A percentile compares a stretch with the other conserved stretches of the same genome.
Conservation (phyloP, 2,797 vertebrate species). For the Chanos chanos region DNA sequence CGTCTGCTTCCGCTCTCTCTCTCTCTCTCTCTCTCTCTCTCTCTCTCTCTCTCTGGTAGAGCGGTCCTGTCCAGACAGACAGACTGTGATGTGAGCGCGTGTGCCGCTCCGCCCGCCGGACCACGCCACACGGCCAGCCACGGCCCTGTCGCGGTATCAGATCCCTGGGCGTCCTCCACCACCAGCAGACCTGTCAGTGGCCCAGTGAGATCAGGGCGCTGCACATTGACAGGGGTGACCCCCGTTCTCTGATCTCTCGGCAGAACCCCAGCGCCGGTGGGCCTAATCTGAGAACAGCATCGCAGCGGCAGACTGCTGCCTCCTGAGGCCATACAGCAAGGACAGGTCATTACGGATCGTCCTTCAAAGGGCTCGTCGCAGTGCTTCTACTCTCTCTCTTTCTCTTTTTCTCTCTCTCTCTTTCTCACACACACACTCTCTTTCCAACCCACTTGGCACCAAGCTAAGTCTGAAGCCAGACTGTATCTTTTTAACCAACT, state of each 20-base stretch:
- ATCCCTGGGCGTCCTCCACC: conserved; percentile 47
- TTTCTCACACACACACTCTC: conserved; percentile 5
- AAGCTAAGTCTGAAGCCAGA: conserved; percentile 45
- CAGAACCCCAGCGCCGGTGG: conserved; percentile 43
- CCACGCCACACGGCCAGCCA: conserved; percentile 51
- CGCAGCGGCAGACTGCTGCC: conserved; percentile 49
- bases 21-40: too few relatives aligned
- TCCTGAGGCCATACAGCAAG: conserved; percentile 58
- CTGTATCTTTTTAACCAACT: conserved; percentile 58
- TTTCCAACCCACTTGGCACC: conserved; percentile 51
- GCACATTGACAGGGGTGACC: conserved; percentile 63
- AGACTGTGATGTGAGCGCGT: conserved; percentile 65
- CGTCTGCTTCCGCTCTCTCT: too few relatives aligned
- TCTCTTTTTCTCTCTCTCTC: too few relatives aligned
- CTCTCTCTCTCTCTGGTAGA: too few relatives aligned
- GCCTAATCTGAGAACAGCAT: conserved; percentile 64
- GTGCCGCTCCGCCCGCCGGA: conserved; percentile 39
- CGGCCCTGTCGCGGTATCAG: conserved; percentile 48
- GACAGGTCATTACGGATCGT: conserved; percentile 67
- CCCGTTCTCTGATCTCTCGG: conserved; percentile 48
- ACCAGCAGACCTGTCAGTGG: conserved; percentile 59
- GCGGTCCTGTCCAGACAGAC: too few relatives aligned
- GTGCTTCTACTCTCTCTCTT: conserved; percentile 43
- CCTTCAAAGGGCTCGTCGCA: conserved; percentile 62
- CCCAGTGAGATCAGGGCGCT: conserved; percentile 43